phyloP scores from a whole-genome alignment of 2,888 invertebrate genomes.

The Ochropleura plecta region DNA sequence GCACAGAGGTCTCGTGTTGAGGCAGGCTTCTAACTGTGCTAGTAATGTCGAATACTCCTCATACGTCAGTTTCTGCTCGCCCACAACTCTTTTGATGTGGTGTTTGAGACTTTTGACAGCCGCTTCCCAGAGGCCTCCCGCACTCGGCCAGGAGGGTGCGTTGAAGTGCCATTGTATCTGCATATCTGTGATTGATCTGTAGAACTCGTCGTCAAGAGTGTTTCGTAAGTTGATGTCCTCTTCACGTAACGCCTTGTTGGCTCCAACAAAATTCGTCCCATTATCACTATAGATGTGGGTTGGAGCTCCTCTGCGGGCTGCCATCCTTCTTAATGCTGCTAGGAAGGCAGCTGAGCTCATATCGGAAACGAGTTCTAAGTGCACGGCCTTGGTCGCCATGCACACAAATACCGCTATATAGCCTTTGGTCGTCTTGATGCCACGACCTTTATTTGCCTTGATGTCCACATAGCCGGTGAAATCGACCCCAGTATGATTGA shows the following conservation, averaged over 20 bases:
- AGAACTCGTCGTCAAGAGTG: background rate
- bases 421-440: background rate
- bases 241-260: background rate
- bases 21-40: too few species aligned
- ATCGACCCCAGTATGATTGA: background rate
- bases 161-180: conserved; percentile 18
- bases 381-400: conserved; percentile 18
- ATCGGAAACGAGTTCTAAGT: background rate
- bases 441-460: background rate
- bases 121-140: background rate
- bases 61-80: too few species aligned
- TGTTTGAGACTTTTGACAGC: conserved; percentile 1
- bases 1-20: too few species aligned
- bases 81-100: conserved; percentile 28
- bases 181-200: conserved; percentile 1
- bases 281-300: too few species aligned
- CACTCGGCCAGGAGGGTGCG: conserved; percentile 4
- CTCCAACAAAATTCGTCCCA: conserved; percentile 7
- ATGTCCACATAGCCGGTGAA: background rate
- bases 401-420: conserved; percentile 16
- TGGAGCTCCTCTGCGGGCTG: too few species aligned
- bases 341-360: too few species aligned
- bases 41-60: too few species aligned
- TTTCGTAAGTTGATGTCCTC: background rate
- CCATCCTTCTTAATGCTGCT: too few species aligned